Evolutionary conservation across 2,797 vertebrate genomes (phyloP), one percentile per base, ranked within the genome.

Genomic region (Spondyliosoma cantharus): DNA sequence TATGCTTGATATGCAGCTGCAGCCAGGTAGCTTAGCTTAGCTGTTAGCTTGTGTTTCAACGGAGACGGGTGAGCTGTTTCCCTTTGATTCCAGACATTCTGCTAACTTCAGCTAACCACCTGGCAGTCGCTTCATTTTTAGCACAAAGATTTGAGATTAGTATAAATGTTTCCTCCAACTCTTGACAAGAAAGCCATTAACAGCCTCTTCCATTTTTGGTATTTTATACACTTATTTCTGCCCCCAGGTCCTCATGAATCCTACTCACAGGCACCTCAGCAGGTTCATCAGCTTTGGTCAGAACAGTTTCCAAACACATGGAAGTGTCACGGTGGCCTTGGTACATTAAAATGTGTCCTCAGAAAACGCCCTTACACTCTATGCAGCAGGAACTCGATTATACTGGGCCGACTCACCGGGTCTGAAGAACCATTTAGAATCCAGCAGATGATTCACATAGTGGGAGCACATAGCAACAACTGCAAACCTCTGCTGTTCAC

Each of bases 381-480:
- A 8, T 32, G 14, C 56, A 65, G 46, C 25, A 7, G 52, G 25
- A 25, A 46, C n/a, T 20, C 16, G 54, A 42, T 49, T 25, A 14
- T 56, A 65, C 64, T 57, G 37, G 49, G 54, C 24, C 62, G 56
- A 76, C 58, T 79, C 76, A 64, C 58, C 46, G 60, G 20, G 27
- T 63, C 57, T 50, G 54, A 78, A 49, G 11, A 71, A 66, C 67
- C 60, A 81, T 65, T 76, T 49, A 58, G 57, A 56, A 43, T 57
- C 37, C 50, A 57, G 29, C 17, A 72, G 27, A 74, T n/a, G 66
- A 78, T 52, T 84, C 60, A 69, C 20, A 59, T 7, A 15, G 27
- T 69, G 27, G 5, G 2, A 50, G 22, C 45, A 66, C 16, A 16
- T 6, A 57, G 53, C 14, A 14, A 24, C 4, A 65, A 29, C 43